Evolutionary conservation across 2,888 invertebrate species (phyloP), one percentile per base, ranked within the genome.

Genomic region (Brenthis hecate): DNA sequence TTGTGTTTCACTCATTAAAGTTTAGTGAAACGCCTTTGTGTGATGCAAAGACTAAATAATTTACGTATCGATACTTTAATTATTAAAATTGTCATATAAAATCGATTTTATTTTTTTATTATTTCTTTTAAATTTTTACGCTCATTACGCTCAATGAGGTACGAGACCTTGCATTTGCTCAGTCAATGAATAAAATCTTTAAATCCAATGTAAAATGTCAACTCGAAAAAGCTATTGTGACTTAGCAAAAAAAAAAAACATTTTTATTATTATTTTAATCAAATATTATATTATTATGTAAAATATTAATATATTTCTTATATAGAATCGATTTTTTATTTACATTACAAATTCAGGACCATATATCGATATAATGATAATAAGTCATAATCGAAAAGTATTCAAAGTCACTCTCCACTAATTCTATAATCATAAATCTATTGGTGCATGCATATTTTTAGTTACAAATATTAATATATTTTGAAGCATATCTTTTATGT

Each of bases 141-240:
- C 84, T 86, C 82, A 85, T 65, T 56, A 62, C 72, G 84, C 84
- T 86, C 82, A 85, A 83, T 80, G 73, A 81, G 69, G 76, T 78
- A 79, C 80, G 83, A 86, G n/a, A 11, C 19, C 11, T 56, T 60
- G 85, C 86, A 88, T 87, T 89, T 89, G 87, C 86, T 88, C 84
- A 87, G 78, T 78, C 74, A 80, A 13, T 14, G 8, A 8, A 43
- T 43, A 43, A 43, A 4, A 43, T 43, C 36, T 36, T 36, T 6
- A 36, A 36, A 36, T 36, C 1, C 2, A 8, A 36, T 36, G 36
- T 43, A 11, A 43, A 43, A 43, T 43, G 8, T 11, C 36, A 43
- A 43, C 2, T 28, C 2, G 11, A 11, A 3, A 43, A 43, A 8
- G 8, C 11, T 43, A 43, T 43, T 11, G 36, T 43, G 36, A 43